phyloP scores from a whole-genome alignment of 2,888 invertebrate species.

The Philereme vetulata region DNA sequence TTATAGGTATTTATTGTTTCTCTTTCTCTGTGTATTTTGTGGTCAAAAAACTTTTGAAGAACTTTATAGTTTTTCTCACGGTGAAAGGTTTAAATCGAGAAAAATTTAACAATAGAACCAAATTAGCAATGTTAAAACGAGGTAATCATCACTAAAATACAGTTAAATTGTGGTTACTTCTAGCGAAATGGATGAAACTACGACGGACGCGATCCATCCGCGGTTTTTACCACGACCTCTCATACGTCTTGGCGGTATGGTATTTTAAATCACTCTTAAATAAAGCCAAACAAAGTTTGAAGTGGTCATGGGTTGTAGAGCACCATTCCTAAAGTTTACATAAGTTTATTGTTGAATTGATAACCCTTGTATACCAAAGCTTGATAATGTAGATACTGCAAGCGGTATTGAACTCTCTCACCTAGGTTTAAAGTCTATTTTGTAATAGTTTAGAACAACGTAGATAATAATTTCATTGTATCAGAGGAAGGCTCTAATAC shows the following conservation, averaged over 20 bases:
- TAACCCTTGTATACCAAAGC: conserved; percentile 8
- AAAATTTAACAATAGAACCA: too few relatives aligned
- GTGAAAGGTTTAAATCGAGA: too few relatives aligned
- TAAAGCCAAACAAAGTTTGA: too few relatives aligned
- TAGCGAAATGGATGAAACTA: conserved; percentile 46
- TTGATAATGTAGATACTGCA: conserved; percentile 2
- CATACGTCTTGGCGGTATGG: conserved; percentile 60
- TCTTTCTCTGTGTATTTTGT: too few relatives aligned
- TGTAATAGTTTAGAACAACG: not conserved
- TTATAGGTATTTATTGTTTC: too few relatives aligned
- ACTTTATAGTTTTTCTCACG: too few relatives aligned
- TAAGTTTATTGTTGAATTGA: conserved; percentile 6
- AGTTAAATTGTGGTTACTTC: conserved; percentile 29
- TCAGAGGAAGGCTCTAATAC: not conserved
- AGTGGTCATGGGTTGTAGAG: not conserved
- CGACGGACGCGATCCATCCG: conserved; percentile 66
- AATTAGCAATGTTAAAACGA: conserved; percentile 56
- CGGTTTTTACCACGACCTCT: conserved; percentile 61
- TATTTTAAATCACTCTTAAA: conserved; percentile 42
- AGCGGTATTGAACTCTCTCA: not conserved
- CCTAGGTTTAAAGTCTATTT: not conserved
- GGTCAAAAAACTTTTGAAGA: too few relatives aligned
- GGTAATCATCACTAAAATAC: conserved; percentile 54
- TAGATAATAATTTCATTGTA: not conserved
- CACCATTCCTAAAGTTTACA: conserved; percentile 8